These are phyloP conservation scores for Pheosia gnoma DNA, from an alignment of 2,888 invertebrate genomes.

Conservation along the genomic window DNA sequence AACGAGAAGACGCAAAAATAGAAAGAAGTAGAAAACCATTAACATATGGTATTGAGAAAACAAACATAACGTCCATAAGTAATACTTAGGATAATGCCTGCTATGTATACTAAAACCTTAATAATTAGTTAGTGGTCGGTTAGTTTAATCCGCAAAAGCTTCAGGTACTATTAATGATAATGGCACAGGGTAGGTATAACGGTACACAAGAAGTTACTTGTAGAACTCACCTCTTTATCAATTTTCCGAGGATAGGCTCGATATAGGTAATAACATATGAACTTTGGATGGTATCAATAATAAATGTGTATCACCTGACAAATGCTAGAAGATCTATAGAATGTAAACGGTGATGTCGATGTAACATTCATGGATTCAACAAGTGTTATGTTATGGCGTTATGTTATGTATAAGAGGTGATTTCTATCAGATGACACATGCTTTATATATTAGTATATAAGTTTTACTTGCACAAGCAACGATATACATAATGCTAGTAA, in stretches of 20 bases:
- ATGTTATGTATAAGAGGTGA: conserved; percentile 75
- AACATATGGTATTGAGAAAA: conserved; percentile 21
- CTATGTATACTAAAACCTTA: background rate
- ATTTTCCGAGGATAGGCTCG: conserved; percentile 50
- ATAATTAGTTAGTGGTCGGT: conserved; percentile 35
- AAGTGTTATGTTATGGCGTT: conserved; percentile 66
- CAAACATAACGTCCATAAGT: background rate
- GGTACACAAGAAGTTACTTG: conserved; percentile 33
- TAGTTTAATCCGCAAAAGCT: conserved; percentile 50
- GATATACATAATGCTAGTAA: conserved; percentile 44
- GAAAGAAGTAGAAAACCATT: conserved; percentile 19
- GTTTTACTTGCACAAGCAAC: conserved; percentile 66
- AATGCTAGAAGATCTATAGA: conserved; percentile 84
- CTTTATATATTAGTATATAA: conserved; percentile 57
- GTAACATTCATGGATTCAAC: conserved; percentile 71
- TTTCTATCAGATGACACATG: conserved; percentile 70
- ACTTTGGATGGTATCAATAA: conserved; percentile 38
- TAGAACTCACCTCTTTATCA: conserved; percentile 79
- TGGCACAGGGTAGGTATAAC: conserved; percentile 27
- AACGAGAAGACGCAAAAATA: conserved; percentile 12
- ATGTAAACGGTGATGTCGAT: conserved; percentile 59
- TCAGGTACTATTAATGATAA: conserved; percentile 39
- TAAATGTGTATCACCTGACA: conserved; percentile 85
- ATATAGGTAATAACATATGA: conserved; percentile 14
- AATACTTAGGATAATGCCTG: background rate